Base-by-base conservation (phyloP, 2,888 invertebrate species). In the Bombylius discolor region DNA sequence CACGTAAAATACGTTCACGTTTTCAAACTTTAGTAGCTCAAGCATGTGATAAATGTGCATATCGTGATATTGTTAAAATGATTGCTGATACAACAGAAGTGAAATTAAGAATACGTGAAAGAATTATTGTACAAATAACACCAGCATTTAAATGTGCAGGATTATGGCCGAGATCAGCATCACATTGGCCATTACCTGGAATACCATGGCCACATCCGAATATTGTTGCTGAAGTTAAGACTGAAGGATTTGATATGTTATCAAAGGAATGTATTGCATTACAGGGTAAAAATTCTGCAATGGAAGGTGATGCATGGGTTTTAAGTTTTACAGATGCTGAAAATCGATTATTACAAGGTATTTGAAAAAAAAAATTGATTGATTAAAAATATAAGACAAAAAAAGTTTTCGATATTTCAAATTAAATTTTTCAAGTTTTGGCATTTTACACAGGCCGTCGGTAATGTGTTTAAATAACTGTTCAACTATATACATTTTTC, bases 261-360 rank as follows among this genome's bases (percentile, higher is more conserved):
- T 93, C 92, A 36, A 92, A 90, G 73, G 92, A 93, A 72, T 88
- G 87, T 68, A 79, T 87, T 58, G 85, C 87, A n/a, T 70, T 89
- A 65, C 87, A 87, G 72, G 89, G 89, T 45, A 89, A 90, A 70
- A 89, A 90, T 71, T 87, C 87, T 4, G 88, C 88, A 5, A 92
- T 95, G 84, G 96, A 96, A 72, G 95, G 95, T 36, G 96, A 97
- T 74, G 94, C 95, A 47, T 96, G 96, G 95, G 89, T 92, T 59
- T 77, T 96, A 66, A 88, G 87, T 62, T 95, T 95, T 76, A 81
- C 85, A 62, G 90, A 93, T 73, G 94, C 95, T 12, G 96, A 96
- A 73, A 91, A 93, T 72, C 80, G 91, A 56, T 77, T 96, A 44
- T 78, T 96, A 23, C 88, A 89, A 75, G 82, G 92, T 74, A 60